A percentile compares a stretch with the other conserved stretches of the same genome.
Evolutionary conservation across 2,888 invertebrate species (phyloP).

Genomic region (Rosalia funebris): DNA sequence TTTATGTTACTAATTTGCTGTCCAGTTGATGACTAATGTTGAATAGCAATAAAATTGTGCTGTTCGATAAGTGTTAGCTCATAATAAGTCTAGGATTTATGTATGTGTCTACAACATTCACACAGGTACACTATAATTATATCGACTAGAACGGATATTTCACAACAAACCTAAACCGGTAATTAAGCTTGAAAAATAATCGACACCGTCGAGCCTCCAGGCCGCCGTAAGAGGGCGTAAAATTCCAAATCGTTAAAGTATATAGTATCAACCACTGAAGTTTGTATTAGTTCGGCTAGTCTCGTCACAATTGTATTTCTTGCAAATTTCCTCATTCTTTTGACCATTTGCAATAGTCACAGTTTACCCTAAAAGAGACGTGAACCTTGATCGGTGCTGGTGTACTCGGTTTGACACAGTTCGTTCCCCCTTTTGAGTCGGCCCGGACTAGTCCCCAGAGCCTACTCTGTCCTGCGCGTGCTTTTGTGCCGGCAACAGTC

Average conservation of each 20-base stretch:
- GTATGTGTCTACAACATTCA: too few relatives aligned
- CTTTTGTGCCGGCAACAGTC: slow-evolving; percentile 21
- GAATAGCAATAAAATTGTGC: too few relatives aligned
- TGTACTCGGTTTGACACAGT: slow-evolving; percentile 20
- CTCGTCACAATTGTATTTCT: too few relatives aligned
- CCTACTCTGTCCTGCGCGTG: slow-evolving; percentile 14
- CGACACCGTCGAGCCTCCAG: too few relatives aligned
- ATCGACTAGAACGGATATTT: too few relatives aligned
- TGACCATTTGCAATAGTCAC: slow-evolving; percentile 15
- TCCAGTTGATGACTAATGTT: too few relatives aligned
- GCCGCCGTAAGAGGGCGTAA: too few relatives aligned
- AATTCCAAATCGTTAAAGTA: not conserved
- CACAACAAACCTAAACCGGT: too few relatives aligned
- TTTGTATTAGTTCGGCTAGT: not conserved
- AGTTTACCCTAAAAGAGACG: slow-evolving; percentile 26
- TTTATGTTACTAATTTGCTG: too few relatives aligned
- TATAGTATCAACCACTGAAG: not conserved
- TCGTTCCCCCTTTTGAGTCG: slow-evolving; percentile 25
- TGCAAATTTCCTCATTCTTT: not conserved
- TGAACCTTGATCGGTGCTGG: slow-evolving; percentile 23
- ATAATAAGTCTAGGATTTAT: too few relatives aligned
- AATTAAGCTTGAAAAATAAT: not conserved
- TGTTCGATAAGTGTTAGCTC: too few relatives aligned
- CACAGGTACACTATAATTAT: too few relatives aligned
- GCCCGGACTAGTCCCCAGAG: slow-evolving; percentile 18